A percentile compares a stretch with the other conserved stretches of the same genome.
These are phyloP conservation scores for Drosophila azteca DNA, from an alignment of 1,140 invertebrate genomes.

Conservation along the genomic window DNA sequence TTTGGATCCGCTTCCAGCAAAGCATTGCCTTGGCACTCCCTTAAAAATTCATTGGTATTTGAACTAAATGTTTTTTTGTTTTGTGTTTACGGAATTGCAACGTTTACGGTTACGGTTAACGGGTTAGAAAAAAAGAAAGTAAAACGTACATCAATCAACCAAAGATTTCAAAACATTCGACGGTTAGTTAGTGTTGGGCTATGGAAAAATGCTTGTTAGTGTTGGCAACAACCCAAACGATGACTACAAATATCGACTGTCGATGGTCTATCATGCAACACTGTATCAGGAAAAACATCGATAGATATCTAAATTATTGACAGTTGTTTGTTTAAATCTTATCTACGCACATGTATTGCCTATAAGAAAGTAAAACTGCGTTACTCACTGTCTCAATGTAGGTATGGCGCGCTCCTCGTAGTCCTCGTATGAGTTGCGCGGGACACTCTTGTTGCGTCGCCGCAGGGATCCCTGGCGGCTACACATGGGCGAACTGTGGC, in stretches of 20 bases:
- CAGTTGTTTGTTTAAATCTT: constrained; percentile 29
- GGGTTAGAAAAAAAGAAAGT: constrained; percentile 54
- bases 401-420: constrained; percentile 94
- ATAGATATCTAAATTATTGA: constrained; percentile 23
- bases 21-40: constrained; percentile 87
- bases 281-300: constrained; percentile 8
- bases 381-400: constrained; percentile 90
- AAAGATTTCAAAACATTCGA: constrained; percentile 34
- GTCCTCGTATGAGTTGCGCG: constrained; percentile 91
- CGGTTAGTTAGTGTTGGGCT: constrained; percentile 38
- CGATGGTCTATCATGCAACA: constrained; percentile 22
- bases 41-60: constrained; percentile 90
- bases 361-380: constrained; percentile 31
- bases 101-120: constrained; percentile 65
- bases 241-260: constrained; percentile 17
- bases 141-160: constrained; percentile 39
- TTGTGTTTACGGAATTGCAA: constrained; percentile 38
- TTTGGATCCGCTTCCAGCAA: constrained; percentile 85
- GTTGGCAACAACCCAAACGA: constrained; percentile 19
- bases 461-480: constrained; percentile 87
- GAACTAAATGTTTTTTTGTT: constrained; percentile 85
- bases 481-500: constrained; percentile 82
- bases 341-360: background rate
- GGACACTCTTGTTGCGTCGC: constrained; percentile 90
- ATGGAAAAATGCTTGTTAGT: constrained; percentile 4